Percentiles rank a stretch among this genome's conserved stretches.
Evolutionary conservation across 2,888 invertebrate genomes (phyloP).

Genomic region (Busseola fusca): DNA sequence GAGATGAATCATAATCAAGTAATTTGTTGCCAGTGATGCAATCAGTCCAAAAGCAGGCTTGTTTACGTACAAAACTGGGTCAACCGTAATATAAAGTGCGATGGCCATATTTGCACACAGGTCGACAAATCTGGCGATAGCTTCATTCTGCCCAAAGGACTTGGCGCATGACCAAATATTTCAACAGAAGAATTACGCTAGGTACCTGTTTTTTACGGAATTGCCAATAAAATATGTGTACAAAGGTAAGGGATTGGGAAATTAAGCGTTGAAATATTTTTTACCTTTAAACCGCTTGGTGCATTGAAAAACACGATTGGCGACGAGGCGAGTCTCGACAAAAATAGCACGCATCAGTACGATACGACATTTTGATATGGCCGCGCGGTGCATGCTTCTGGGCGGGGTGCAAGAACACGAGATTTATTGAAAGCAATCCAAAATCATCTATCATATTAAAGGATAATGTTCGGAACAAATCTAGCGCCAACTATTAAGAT

Average conservation of each 20-base stretch:
- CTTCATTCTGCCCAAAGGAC: slow-evolving; percentile 34
- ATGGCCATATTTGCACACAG: slow-evolving; percentile 43
- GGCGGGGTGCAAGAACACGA: slow-evolving; percentile 53
- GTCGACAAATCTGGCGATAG: slow-evolving; percentile 45
- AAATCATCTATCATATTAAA: slow-evolving; percentile 27
- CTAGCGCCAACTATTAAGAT: slow-evolving; percentile 10
- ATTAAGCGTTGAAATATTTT: slow-evolving; percentile 37
- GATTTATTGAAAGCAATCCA: slow-evolving; percentile 44
- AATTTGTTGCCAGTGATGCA: slow-evolving; percentile 37
- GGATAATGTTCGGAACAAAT: slow-evolving; percentile 23
- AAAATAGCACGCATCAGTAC: slow-evolving; percentile 65
- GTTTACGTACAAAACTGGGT: slow-evolving; percentile 43
- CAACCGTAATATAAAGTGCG: slow-evolving; percentile 45
- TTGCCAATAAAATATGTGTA: slow-evolving; percentile 19
- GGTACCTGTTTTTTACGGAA: slow-evolving; percentile 26
- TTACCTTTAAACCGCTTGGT: slow-evolving; percentile 34
- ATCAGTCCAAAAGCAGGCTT: slow-evolving; percentile 42
- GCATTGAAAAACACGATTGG: slow-evolving; percentile 58
- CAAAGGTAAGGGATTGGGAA: slow-evolving; percentile 30
- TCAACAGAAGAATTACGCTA: slow-evolving; percentile 34
- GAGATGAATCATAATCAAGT: slow-evolving; percentile 45
- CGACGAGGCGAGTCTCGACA: slow-evolving; percentile 58
- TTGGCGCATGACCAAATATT: slow-evolving; percentile 57
- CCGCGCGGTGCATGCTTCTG: slow-evolving; percentile 53
- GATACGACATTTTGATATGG: slow-evolving; percentile 64